Percentiles rank a stretch among this genome's conserved stretches.
These are phyloP conservation scores for Drosophila flavopinicola DNA, from an alignment of 2,888 invertebrate genomes.

Conservation along the genomic window DNA sequence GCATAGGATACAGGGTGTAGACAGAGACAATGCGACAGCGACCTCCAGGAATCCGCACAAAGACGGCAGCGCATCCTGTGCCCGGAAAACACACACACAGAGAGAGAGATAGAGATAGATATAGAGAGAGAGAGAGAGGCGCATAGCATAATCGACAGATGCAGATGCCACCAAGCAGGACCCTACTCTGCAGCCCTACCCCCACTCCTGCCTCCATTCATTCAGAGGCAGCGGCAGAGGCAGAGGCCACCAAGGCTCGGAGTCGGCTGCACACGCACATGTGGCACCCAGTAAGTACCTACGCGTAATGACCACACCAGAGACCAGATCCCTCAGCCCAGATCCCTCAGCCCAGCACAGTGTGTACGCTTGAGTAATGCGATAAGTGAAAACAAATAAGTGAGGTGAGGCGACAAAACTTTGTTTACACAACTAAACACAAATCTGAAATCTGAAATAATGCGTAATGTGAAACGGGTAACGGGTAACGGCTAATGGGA, in stretches of 20 bases:
- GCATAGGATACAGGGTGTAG: constrained; percentile 36
- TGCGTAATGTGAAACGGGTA: constrained; percentile 61
- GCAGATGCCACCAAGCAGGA: constrained; percentile 55
- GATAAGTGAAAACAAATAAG: constrained; percentile 77
- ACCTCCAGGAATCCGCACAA: constrained; percentile 40
- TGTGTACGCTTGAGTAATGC: constrained; percentile 47
- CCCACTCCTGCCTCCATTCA: no score
- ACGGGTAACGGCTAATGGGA: constrained; percentile 10
- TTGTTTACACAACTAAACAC: constrained; percentile 71
- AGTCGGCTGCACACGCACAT: constrained; percentile 31
- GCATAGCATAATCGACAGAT: constrained; percentile 56
- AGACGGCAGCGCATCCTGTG: not conserved
- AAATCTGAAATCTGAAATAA: constrained; percentile 30
- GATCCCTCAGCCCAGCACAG: no score
- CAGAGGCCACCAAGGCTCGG: constrained; percentile 40
- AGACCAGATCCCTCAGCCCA: no score
- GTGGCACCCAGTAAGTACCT: constrained; percentile 18
- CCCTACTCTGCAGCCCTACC: not conserved
- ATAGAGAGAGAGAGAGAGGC: constrained; percentile 6
- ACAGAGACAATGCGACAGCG: constrained; percentile 47
- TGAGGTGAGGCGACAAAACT: constrained; percentile 58
- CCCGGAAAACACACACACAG: not conserved
- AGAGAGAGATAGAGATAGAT: not conserved
- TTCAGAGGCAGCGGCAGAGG: constrained; percentile 10
- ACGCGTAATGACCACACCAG: constrained; percentile 57